phyloP scores from a whole-genome alignment of 92 coral and sea anemone species.

The Phenganax marumi region DNA sequence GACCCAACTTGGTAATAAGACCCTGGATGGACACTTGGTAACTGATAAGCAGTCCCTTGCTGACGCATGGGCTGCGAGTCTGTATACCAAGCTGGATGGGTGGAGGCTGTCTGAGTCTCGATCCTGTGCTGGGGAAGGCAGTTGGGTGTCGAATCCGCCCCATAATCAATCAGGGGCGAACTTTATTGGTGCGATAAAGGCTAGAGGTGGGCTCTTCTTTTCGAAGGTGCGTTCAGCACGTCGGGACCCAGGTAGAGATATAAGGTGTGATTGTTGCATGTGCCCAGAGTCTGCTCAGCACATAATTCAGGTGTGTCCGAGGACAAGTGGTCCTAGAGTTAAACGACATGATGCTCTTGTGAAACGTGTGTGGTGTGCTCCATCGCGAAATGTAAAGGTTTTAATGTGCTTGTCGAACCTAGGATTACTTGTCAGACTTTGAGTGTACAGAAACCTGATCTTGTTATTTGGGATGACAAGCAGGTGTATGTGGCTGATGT shows the following conservation, averaged over 20 bases:
- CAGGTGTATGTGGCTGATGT: constrained; percentile 33
- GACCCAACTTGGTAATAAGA: background rate
- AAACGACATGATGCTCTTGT: constrained; percentile 28
- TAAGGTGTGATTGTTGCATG: constrained; percentile 28
- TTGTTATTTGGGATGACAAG: constrained; percentile 20
- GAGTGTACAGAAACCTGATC: constrained; percentile 45
- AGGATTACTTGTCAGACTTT: constrained; percentile 9
- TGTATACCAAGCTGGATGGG: constrained; percentile 33
- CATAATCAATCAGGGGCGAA: background rate
- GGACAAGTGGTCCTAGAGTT: constrained; percentile 29
- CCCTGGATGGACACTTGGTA: constrained; percentile 10
- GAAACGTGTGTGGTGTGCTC: background rate
- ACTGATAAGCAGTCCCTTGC: constrained; percentile 28
- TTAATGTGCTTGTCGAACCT: constrained; percentile 3
- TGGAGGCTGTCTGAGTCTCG: constrained; percentile 20
- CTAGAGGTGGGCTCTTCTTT: constrained; percentile 29
- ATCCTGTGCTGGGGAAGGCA: background rate
- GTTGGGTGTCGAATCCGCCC: constrained; percentile 37
- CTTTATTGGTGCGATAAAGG: constrained; percentile 32
- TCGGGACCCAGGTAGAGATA: constrained; percentile 1
- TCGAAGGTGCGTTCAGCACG: constrained; percentile 28
- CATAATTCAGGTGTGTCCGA: constrained; percentile 35
- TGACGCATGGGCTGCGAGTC: constrained; percentile 15
- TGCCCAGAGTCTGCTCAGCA: constrained; percentile 31
- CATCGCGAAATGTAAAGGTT: constrained; percentile 20